A percentile compares a stretch with the other conserved stretches of the same genome.
These are phyloP conservation scores for Orchesellides sinensis DNA, from an alignment of 2,888 invertebrate genomes.

Conservation along the genomic window DNA sequence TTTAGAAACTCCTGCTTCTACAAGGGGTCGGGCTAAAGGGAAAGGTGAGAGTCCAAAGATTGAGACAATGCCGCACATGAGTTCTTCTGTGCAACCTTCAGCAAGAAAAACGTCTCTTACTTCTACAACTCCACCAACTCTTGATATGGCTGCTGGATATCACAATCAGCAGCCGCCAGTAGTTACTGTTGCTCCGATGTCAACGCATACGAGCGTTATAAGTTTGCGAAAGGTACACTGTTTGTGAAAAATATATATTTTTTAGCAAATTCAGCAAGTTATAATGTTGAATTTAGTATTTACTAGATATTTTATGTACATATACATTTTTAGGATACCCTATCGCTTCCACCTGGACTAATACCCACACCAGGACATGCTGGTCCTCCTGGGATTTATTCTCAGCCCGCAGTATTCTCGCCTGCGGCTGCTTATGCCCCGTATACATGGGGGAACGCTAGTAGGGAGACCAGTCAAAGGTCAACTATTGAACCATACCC, in stretches of 20 bases:
- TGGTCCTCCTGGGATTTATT: conserved; percentile 7
- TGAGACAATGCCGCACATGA: not conserved
- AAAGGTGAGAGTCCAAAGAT: conserved; percentile 48
- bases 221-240: conserved; percentile 61
- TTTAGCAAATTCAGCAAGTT: conserved; percentile 13
- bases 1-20: conserved; percentile 25
- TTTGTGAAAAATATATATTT: not conserved
- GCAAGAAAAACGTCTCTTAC: conserved; percentile 59
- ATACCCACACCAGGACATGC: not conserved
- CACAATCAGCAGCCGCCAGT: conserved; percentile 72
- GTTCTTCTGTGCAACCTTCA: conserved; percentile 7
- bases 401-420: conserved; percentile 42
- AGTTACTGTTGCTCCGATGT: conserved; percentile 74
- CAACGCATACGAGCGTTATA: conserved; percentile 64
- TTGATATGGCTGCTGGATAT: conserved; percentile 30
- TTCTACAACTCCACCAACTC: conserved; percentile 44
- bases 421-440: conserved; percentile 52
- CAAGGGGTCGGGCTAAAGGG: conserved; percentile 3
- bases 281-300: not conserved
- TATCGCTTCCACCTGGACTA: conserved; percentile 56
- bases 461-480: conserved; percentile 9
- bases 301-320: not conserved
- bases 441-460: conserved; percentile 57
- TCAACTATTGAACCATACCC: conserved; percentile 23
- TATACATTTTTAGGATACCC: conserved; percentile 58